Evolutionary conservation across 2,888 invertebrate genomes (phyloP).

Genomic region (Idaea dimidiata): DNA sequence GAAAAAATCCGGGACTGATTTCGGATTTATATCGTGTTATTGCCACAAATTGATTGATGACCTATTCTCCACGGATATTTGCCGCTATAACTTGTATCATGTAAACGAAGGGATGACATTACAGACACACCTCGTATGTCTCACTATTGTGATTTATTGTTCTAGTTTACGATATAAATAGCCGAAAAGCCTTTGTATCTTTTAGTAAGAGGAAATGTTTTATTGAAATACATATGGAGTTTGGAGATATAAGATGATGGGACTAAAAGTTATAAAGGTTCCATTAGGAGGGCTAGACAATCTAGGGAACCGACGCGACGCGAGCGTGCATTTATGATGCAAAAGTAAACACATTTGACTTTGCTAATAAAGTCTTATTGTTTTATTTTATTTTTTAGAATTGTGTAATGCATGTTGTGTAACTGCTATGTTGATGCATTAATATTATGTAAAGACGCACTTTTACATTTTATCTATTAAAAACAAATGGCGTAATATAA

Average conservation of each 20-base stretch:
- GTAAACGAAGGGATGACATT: constrained; percentile 25
- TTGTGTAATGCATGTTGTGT: too few relatives aligned
- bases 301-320: too few relatives aligned
- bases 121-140: constrained; percentile 18
- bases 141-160: constrained; percentile 15
- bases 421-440: too few relatives aligned
- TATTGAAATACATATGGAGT: background rate
- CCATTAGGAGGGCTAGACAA: too few relatives aligned
- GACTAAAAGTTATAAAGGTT: background rate
- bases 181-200: background rate
- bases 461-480: too few relatives aligned
- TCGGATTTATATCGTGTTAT: constrained; percentile 37
- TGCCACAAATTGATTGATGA: constrained; percentile 46
- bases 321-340: too few relatives aligned
- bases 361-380: too few relatives aligned
- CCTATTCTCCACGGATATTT: constrained; percentile 33
- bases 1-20: constrained; percentile 35
- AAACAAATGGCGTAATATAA: too few relatives aligned
- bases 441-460: too few relatives aligned
- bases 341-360: too few relatives aligned
- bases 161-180: constrained; percentile 9
- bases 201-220: background rate
- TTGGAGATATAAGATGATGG: background rate
- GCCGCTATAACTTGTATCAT: constrained; percentile 31
- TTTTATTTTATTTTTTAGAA: too few relatives aligned